A percentile compares a stretch with the other conserved stretches of the same genome.
phyloP scores from a whole-genome alignment of 2,113 vertebrate genomes.

The Leucosticte australis region DNA sequence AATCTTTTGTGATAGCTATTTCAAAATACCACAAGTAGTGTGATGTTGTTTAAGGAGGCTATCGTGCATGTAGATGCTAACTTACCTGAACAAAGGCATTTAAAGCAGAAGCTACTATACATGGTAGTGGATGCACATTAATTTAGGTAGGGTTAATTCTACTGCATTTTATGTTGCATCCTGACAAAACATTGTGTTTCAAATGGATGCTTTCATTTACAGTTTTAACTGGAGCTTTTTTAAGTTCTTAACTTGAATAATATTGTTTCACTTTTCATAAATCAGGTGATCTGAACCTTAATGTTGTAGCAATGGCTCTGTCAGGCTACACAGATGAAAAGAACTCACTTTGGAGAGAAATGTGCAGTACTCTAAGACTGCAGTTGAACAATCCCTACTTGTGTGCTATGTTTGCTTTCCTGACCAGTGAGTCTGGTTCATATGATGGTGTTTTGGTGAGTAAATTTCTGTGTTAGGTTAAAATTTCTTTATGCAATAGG shows the following conservation, averaged over 20 bases:
- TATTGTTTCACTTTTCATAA: conserved; percentile 14
- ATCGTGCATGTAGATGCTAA: background rate
- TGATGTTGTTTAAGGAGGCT: background rate
- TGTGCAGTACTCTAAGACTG: conserved; percentile 93
- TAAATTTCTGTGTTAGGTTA: background rate
- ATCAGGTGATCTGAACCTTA: conserved; percentile 94
- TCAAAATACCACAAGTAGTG: background rate
- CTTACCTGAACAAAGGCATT: background rate
- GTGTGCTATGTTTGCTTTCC: conserved; percentile 96
- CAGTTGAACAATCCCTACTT: conserved; percentile 95
- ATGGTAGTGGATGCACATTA: background rate
- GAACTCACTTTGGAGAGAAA: conserved; percentile 96
- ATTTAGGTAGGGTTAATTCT: background rate
- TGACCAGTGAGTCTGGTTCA: conserved; percentile 93
- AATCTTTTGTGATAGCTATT: background rate
- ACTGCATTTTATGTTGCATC: background rate
- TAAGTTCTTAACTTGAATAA: background rate
- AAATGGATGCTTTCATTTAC: background rate
- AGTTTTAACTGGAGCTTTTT: background rate
- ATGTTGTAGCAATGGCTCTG: conserved; percentile 98
- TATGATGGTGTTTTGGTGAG: conserved; percentile 95
- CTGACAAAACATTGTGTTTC: background rate
- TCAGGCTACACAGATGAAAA: conserved; percentile 97
- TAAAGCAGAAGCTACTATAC: background rate
- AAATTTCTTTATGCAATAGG: background rate